Evolutionary conservation across 2,888 invertebrate species (phyloP), one percentile per base, ranked within the genome.

Genomic region (Mimas tiliae): DNA sequence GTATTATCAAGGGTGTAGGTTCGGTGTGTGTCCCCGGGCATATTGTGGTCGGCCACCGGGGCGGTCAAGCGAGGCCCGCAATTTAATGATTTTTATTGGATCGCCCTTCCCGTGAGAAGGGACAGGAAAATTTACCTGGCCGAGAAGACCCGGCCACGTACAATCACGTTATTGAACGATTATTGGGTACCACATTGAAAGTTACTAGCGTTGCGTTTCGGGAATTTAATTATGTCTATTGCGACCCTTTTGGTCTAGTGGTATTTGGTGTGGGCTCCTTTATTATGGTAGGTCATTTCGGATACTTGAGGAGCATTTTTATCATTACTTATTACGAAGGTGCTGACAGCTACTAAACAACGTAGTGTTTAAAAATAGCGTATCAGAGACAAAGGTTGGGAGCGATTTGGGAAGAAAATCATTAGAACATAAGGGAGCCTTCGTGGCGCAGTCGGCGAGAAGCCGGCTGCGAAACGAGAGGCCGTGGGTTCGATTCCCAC

Each of bases 11-110:
- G 76, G 81, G 83, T 83, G 27, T 27, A 27, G 79, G 82, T 84
- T 77, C 76, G 76, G 77, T 79, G 1, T 27, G 70, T 72, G 74
- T 69, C 75, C 73, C 73, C 73, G 70, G 77, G 80, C 83, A 85
- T 85, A 88, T 86, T 88, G 84, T 81, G 84, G 79, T 73, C 68
- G 65, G 68, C 75, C 75, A 79, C 77, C 79, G 76, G 79, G 74
- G 66, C 77, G 86, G 85, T 81, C 83, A 79, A 78, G 76, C 82
- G 79, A 69, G 79, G 66, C 72, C 83, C 82, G 83, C 86, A 86
- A 85, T 88, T 87, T 89, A 87, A 89, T 88, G 87, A 85, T 89
- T 88, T 89, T 90, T 90, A 90, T 88, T 85, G 81, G 81, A 74
- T 74, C 81, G 74, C 81, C 80, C 79, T 85, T 83, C 84, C 84